Evolutionary conservation across 2,797 vertebrate species (phyloP).

Genomic region (Acridotheres tristis): DNA sequence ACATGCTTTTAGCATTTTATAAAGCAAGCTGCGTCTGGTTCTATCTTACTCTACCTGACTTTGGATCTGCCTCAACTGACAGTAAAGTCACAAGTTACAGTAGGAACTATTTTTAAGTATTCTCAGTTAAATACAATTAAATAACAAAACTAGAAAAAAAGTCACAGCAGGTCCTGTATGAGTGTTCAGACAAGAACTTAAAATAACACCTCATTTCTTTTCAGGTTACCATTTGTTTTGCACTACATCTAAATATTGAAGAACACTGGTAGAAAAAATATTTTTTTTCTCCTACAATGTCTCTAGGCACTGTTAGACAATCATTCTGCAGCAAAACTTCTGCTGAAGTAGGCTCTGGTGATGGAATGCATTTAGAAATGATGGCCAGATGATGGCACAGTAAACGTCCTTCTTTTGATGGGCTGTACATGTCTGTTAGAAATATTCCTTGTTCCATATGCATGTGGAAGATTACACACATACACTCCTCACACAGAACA

Average conservation of each 20-base stretch:
- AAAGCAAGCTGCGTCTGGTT: not conserved
- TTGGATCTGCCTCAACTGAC: not conserved
- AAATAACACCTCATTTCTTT: not conserved
- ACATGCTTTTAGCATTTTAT: not conserved
- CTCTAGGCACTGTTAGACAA: slow-evolving; percentile 11
- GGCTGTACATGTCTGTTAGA: slow-evolving; percentile 8
- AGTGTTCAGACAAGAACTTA: not conserved
- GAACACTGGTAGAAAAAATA: not conserved
- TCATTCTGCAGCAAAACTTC: slow-evolving; percentile 50
- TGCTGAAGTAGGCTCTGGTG: not conserved
- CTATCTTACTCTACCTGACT: not conserved
- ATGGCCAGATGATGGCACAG: slow-evolving; percentile 54
- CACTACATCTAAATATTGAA: not conserved
- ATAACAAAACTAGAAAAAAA: not conserved
- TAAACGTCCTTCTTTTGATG: slow-evolving; percentile 41
- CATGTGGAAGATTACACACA: slow-evolving; percentile 62
- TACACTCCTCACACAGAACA: slow-evolving; percentile 45
- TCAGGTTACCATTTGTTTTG: not conserved
- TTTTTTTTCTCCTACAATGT: not conserved
- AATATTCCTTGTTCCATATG: slow-evolving; percentile 43
- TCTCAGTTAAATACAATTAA: not conserved
- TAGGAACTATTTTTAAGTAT: not conserved
- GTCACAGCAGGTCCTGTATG: not conserved
- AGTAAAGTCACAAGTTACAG: not conserved
- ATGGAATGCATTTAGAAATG: slow-evolving; percentile 57